phyloP scores from a whole-genome alignment of 2,888 invertebrate species.

The Polyploca ridens region DNA sequence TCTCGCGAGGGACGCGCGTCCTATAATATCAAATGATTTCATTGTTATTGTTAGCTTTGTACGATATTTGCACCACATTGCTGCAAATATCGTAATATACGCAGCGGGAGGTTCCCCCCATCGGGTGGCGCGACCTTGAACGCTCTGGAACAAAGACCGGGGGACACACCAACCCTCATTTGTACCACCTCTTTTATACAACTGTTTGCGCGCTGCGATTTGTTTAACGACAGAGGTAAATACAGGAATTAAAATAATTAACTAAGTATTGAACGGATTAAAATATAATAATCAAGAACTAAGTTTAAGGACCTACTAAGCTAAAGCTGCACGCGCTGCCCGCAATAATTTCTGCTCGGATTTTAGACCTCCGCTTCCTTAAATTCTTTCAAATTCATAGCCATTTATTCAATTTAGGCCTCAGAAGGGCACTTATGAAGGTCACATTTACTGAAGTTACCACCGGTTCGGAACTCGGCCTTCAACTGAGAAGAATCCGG shows the following conservation, averaged over 20 bases:
- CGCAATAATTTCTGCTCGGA: background rate
- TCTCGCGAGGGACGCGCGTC: too few species aligned
- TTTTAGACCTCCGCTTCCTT: background rate
- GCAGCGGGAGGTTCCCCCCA: slow-evolving; percentile 32
- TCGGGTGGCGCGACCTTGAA: slow-evolving; percentile 56
- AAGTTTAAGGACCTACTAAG: background rate
- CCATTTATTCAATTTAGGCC: too few species aligned
- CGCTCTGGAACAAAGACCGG: slow-evolving; percentile 56
- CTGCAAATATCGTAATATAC: slow-evolving; percentile 37
- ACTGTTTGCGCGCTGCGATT: slow-evolving; percentile 32
- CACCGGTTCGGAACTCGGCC: too few species aligned
- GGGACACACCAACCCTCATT: slow-evolving; percentile 37
- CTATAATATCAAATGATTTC: too few species aligned
- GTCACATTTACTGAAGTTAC: too few species aligned
- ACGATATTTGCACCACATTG: slow-evolving; percentile 28
- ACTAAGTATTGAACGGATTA: background rate
- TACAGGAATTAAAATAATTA: background rate
- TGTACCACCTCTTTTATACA: slow-evolving; percentile 35
- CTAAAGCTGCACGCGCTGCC: too few species aligned
- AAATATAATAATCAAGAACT: background rate
- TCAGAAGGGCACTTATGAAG: too few species aligned
- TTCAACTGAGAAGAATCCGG: too few species aligned
- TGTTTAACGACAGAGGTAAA: slow-evolving; percentile 25
- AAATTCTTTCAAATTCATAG: too few species aligned
- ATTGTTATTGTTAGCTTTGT: too few species aligned